phyloP scores from a whole-genome alignment of 2,888 invertebrate species.

The Oligia strigilis region DNA sequence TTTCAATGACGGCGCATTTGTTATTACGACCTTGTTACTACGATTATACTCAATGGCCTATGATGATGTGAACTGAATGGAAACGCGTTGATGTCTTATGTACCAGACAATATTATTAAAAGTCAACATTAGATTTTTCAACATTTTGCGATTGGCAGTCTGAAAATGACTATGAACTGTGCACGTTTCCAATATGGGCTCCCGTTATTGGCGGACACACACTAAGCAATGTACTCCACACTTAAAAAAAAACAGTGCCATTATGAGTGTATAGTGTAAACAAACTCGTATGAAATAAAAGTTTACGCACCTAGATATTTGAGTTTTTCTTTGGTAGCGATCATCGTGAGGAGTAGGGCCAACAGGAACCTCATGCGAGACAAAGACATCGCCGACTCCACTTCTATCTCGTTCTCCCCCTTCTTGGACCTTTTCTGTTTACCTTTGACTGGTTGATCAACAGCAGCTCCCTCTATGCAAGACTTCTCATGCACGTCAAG shows the following conservation, averaged over 20 bases:
- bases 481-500: conserved; percentile 92
- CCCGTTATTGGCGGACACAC: conserved; percentile 87
- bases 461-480: conserved; percentile 81
- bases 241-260: conserved; percentile 82
- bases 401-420: conserved; percentile 70
- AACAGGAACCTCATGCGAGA: conserved; percentile 95
- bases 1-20: conserved; percentile 81
- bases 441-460: conserved; percentile 29
- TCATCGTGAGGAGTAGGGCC: conserved; percentile 95
- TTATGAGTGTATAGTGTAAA: conserved; percentile 76
- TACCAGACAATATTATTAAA: conserved; percentile 68
- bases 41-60: conserved; percentile 75
- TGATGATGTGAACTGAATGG: conserved; percentile 73
- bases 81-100: conserved; percentile 86
- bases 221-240: conserved; percentile 86
- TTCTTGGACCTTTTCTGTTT: conserved; percentile 44
- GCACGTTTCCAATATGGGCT: conserved; percentile 71
- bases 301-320: conserved; percentile 94
- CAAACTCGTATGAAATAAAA: conserved; percentile 68
- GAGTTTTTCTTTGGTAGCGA: conserved; percentile 94
- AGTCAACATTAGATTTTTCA: conserved; percentile 48
- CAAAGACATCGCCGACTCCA: conserved; percentile 91
- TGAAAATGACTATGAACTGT: conserved; percentile 72
- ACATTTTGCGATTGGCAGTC: conserved; percentile 53
- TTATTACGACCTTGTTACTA: conserved; percentile 79